Base-by-base conservation (phyloP, 2,888 invertebrate genomes). In the Leptinotarsa rubiginosa region DNA sequence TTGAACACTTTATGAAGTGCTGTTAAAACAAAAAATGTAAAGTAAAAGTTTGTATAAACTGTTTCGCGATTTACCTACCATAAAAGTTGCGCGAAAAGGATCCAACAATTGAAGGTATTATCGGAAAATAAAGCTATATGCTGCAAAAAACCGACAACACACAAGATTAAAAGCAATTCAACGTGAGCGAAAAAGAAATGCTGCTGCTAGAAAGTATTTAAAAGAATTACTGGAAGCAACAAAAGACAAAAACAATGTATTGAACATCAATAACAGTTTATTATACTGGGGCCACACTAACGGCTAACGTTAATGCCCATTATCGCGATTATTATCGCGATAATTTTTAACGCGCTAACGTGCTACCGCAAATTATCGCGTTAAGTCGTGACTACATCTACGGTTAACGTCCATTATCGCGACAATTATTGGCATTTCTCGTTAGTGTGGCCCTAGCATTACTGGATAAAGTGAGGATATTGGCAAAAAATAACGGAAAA, bases 1-100 rank as follows among this genome's bases (percentile, higher is more conserved):
- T 13, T 62, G 62, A 62, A 62, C 4, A 62, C n/a, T 41, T 62
- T 62, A 62, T 31, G 31, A 62, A 62, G 62, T 62, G 62, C 16
- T 62, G n/a, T 16, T 31, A 31, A 41, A 62, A 31, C 62, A 62
- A 62, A 62, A 62, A 62, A 62, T 62, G 62, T 31, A 10, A 1
- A 4, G 62, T 62, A 41, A 62, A 62, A 62, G 62, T 62, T 31
- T 62, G 62, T n/a, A 31, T 31, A 41, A 62, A 62, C 41, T 62
- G 31, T 31, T 62, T 62, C n/a, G n/a, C 31, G 31, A 62, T 62
- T 25, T 31, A 7, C n/a, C 62, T 31, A 31, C 31, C 7, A 62
- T 31, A 25, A 31, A 62, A 62, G n/a, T 31, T 41, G 25, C n/a
- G 62, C 62, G 62, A 62, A 62, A 62, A 5, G 62, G 31, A 62